Conservation (phyloP, 2,113 vertebrate genomes). For the Xiphorhynchus elegans region DNA sequence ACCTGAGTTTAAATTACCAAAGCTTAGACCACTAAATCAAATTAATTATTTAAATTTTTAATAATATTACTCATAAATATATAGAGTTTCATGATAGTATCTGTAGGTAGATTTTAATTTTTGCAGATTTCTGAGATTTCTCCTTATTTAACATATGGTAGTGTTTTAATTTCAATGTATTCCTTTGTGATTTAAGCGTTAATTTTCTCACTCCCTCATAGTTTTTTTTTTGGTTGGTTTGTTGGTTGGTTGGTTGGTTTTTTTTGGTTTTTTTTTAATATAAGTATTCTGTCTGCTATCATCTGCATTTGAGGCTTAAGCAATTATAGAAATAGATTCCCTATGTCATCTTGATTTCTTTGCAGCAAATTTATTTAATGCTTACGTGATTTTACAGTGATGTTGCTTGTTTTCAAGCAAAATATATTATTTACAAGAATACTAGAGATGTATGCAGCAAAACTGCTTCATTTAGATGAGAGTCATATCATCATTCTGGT, state of each 20-base stretch:
- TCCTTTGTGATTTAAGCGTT: neutral
- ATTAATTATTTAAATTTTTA: neutral
- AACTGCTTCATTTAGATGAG: neutral
- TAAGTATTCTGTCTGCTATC: neutral
- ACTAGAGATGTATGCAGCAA: neutral
- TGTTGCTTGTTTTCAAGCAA: neutral
- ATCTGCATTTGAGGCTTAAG: neutral
- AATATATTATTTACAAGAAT: neutral
- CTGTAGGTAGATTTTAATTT: neutral
- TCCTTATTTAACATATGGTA: neutral
- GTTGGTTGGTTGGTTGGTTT: no score
- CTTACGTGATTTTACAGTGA: neutral
- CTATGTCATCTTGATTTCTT: neutral
- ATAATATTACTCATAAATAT: neutral
- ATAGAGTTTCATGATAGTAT: neutral
- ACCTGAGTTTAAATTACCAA: neutral
- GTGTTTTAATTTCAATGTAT: neutral
- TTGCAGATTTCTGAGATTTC: neutral
- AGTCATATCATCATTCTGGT: neutral
- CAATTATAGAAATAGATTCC: neutral
- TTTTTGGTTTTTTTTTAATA: neutral
- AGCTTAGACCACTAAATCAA: neutral
- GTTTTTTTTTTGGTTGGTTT: neutral
- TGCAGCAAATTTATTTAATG: neutral
- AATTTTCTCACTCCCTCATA: neutral